Evolutionary conservation across 2,888 invertebrate genomes (phyloP).

Genomic region (Cataglyphis livida): DNA sequence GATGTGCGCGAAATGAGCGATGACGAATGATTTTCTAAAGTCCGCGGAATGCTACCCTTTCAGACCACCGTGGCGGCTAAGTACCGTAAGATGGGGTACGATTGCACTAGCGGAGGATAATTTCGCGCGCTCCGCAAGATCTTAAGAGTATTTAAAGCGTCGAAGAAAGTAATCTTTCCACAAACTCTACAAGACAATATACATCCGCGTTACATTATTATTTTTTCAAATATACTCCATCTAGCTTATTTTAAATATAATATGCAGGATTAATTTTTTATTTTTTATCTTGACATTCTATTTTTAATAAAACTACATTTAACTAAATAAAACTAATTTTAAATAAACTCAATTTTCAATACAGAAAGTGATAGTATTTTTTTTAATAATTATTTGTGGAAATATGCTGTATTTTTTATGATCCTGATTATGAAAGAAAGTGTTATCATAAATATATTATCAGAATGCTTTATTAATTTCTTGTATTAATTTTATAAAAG

Average conservation of each 20-base stretch:
- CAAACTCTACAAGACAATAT: not conserved
- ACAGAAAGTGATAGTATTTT: not conserved
- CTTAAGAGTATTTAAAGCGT: conserved; percentile 6
- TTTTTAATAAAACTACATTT: not conserved
- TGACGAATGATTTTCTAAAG: conserved; percentile 32
- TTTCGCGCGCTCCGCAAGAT: conserved; percentile 18
- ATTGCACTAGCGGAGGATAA: conserved; percentile 30
- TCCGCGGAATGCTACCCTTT: conserved; percentile 24
- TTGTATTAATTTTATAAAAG: not conserved
- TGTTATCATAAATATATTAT: not conserved
- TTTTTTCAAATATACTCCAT: not conserved
- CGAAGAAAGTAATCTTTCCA: conserved; percentile 14
- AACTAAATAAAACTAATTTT: no score
- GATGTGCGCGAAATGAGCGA: conserved; percentile 11
- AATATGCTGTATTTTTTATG: not conserved
- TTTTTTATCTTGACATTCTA: not conserved
- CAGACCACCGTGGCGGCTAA: conserved; percentile 6
- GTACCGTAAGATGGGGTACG: conserved; percentile 42
- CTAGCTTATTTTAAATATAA: not conserved
- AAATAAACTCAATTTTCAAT: not conserved
- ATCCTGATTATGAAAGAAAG: not conserved
- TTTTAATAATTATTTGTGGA: not conserved
- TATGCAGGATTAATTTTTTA: not conserved
- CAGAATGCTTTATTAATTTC: not conserved
- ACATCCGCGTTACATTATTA: not conserved